phyloP scores from a whole-genome alignment of 2,888 invertebrate genomes.

The Pyrocoelia pectoralis region DNA sequence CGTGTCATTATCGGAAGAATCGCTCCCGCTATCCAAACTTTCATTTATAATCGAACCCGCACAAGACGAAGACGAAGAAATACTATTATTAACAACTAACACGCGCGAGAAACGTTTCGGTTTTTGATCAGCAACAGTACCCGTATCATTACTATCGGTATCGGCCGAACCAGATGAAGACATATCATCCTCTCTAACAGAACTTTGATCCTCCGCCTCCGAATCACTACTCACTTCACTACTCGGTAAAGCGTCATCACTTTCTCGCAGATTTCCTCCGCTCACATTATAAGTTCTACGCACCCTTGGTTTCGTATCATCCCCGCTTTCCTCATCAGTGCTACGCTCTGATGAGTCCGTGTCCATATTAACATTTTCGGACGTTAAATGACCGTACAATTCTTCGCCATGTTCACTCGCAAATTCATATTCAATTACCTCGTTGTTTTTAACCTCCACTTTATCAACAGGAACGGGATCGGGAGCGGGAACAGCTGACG shows the following conservation, averaged over 20 bases:
- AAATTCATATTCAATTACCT: slow-evolving; percentile 17
- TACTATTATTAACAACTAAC: slow-evolving; percentile 71
- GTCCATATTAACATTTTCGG: slow-evolving; percentile 65
- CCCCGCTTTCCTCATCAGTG: slow-evolving; percentile 58
- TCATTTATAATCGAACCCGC: slow-evolving; percentile 44
- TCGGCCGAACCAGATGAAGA: slow-evolving; percentile 54
- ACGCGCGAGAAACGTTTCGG: slow-evolving; percentile 69
- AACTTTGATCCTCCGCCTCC: slow-evolving; percentile 54
- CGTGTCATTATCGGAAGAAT: slow-evolving; percentile 72
- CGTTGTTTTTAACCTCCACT: not conserved
- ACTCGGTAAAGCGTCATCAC: slow-evolving; percentile 55
- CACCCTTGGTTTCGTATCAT: slow-evolving; percentile 52
- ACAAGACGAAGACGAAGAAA: slow-evolving; percentile 61
- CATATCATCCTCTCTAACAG: slow-evolving; percentile 60
- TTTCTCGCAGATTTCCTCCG: slow-evolving; percentile 50
- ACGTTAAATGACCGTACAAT: slow-evolving; percentile 58
- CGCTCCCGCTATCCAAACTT: slow-evolving; percentile 64
- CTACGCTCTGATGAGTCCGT: slow-evolving; percentile 53
- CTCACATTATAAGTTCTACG: slow-evolving; percentile 54
- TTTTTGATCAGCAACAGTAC: slow-evolving; percentile 65
- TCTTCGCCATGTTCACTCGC: slow-evolving; percentile 26
- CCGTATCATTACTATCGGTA: slow-evolving; percentile 64
- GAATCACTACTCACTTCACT: slow-evolving; percentile 54
- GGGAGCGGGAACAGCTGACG: slow-evolving; percentile 56
- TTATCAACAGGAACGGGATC: slow-evolving; percentile 47